Evolutionary conservation across 2,888 invertebrate species (phyloP).

Genomic region (Marronus borbonicus): DNA sequence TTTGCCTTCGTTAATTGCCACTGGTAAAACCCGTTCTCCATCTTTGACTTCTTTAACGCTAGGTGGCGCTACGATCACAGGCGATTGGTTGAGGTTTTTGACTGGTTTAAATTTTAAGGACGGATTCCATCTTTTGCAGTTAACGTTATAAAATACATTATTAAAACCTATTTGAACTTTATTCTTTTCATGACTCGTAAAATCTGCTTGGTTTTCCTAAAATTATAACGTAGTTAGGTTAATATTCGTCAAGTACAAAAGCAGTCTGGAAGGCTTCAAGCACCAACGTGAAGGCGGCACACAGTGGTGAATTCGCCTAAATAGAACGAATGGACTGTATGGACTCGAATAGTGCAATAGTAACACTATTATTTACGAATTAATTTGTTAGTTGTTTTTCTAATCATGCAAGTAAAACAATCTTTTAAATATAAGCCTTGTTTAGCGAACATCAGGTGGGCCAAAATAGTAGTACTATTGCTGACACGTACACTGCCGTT

Average conservation of each 20-base stretch:
- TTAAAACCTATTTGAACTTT: slow-evolving; percentile 38
- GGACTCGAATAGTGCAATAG: too few relatives aligned
- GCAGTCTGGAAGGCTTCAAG: too few relatives aligned
- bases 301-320: too few relatives aligned
- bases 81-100: background rate
- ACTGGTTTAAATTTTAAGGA: slow-evolving; percentile 24
- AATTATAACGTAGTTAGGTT: background rate
- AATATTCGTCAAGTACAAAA: background rate
- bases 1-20: slow-evolving; percentile 54
- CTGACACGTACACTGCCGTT: too few relatives aligned
- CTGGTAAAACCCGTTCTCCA: slow-evolving; percentile 56
- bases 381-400: too few relatives aligned
- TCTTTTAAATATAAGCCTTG: too few relatives aligned
- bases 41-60: slow-evolving; percentile 30
- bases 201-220: slow-evolving; percentile 2
- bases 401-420: too few relatives aligned
- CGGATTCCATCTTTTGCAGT: slow-evolving; percentile 53
- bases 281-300: too few relatives aligned
- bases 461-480: too few relatives aligned
- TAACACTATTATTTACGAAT: too few relatives aligned
- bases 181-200: slow-evolving; percentile 28
- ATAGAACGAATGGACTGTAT: too few relatives aligned
- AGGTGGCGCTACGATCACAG: slow-evolving; percentile 28
- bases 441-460: too few relatives aligned
- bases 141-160: slow-evolving; percentile 19